phyloP scores from a whole-genome alignment of 2,113 vertebrate genomes.

The Monopterus albus region DNA sequence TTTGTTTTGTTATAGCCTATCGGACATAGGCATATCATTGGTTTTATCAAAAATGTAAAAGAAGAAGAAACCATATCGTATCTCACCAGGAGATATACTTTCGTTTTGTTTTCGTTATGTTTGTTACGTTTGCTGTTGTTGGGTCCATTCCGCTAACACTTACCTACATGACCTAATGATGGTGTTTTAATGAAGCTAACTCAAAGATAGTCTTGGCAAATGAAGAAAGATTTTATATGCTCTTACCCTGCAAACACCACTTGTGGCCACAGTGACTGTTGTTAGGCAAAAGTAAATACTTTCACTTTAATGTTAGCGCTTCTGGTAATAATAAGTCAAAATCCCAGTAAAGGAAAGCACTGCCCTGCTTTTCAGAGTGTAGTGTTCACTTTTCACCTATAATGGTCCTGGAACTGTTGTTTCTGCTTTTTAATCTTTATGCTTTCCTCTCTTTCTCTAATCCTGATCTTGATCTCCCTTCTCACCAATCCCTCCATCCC shows the following conservation, averaged over 20 bases:
- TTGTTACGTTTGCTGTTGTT: too few relatives aligned
- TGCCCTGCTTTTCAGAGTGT: background rate
- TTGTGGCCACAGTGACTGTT: background rate
- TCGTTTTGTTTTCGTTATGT: too few relatives aligned
- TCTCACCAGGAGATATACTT: too few relatives aligned
- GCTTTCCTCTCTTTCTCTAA: conserved; percentile 16
- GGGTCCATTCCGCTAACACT: too few relatives aligned
- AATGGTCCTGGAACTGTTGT: background rate
- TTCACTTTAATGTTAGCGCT: conserved; percentile 12
- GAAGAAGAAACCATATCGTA: too few relatives aligned
- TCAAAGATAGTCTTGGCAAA: too few relatives aligned
- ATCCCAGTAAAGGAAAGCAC: background rate
- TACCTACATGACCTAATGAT: too few relatives aligned
- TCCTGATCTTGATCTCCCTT: conserved; percentile 14
- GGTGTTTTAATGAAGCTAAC: too few relatives aligned
- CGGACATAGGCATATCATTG: too few relatives aligned
- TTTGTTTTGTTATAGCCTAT: too few relatives aligned
- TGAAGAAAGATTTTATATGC: too few relatives aligned
- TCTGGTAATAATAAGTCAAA: background rate
- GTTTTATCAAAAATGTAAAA: too few relatives aligned
- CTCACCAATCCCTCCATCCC: conserved; percentile 2
- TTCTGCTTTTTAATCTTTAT: background rate
- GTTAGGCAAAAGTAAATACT: background rate
- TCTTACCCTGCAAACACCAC: background rate
- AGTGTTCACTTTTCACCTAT: background rate